These are phyloP conservation scores for Spea bombifrons DNA, from an alignment of 2,113 vertebrate genomes.

Conservation along the genomic window DNA sequence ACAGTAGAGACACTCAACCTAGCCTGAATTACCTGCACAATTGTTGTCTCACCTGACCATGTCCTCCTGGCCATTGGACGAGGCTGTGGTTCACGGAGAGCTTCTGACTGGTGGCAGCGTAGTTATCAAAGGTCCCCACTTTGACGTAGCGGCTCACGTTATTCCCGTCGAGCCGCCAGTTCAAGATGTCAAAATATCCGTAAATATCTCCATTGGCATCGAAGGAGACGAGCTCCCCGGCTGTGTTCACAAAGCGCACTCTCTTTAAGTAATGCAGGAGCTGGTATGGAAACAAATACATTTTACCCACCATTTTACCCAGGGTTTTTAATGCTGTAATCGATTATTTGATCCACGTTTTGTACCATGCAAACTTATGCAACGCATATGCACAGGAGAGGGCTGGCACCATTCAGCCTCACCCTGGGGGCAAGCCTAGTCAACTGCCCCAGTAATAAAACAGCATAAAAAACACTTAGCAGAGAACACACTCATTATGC, in stretches of 20 bases:
- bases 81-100: constrained; percentile 56
- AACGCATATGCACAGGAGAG: too few species aligned
- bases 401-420: too few species aligned
- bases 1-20: too few species aligned
- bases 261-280: constrained; percentile 26
- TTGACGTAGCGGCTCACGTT: constrained; percentile 53
- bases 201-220: constrained; percentile 23
- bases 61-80: constrained; percentile 21
- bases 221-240: constrained; percentile 12
- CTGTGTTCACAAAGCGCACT: constrained; percentile 20
- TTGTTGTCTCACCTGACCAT: neutral
- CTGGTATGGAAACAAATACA: neutral
- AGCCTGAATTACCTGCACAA: too few species aligned
- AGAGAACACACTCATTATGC: too few species aligned
- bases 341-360: too few species aligned
- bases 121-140: constrained; percentile 59
- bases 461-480: too few species aligned
- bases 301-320: neutral
- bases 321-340: too few species aligned
- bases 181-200: constrained; percentile 44
- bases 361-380: too few species aligned
- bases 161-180: constrained; percentile 59
- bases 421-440: too few species aligned
- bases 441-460: too few species aligned
- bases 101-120: constrained; percentile 14